Conservation (phyloP, 1,140 invertebrate species). For the Lerema accius region DNA sequence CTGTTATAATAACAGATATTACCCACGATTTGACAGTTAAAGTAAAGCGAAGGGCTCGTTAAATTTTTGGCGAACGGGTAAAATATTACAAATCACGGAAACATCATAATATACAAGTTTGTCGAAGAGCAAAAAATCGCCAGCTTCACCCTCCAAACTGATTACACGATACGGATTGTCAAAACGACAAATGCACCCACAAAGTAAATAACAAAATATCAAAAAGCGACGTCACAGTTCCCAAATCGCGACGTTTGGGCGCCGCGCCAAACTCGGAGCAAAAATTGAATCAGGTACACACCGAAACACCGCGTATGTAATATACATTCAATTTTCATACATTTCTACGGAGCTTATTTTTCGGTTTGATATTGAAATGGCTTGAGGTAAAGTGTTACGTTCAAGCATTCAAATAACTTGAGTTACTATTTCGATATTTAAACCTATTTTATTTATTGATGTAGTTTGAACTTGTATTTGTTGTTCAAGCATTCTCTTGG, state of each 20-base stretch:
- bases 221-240: constrained; percentile 19
- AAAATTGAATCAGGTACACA: constrained; percentile 32
- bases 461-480: background rate
- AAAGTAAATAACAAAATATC: constrained; percentile 16
- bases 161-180: background rate
- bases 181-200: background rate
- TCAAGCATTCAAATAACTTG: background rate
- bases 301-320: constrained; percentile 34
- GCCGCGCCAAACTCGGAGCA: constrained; percentile 19
- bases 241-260: constrained; percentile 26
- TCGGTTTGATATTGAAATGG: constrained; percentile 23
- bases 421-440: background rate
- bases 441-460: constrained; percentile 1
- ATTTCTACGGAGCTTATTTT: constrained; percentile 21
- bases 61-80: too few relatives aligned
- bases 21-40: too few relatives aligned
- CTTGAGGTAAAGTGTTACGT: constrained; percentile 14
- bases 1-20: too few relatives aligned
- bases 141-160: background rate
- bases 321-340: constrained; percentile 34
- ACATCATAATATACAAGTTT: too few relatives aligned
- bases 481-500: too few relatives aligned
- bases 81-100: too few relatives aligned
- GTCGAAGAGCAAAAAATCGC: too few relatives aligned
- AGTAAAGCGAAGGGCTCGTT: too few relatives aligned